Percentiles rank a stretch among this genome's conserved stretches.
Conservation (phyloP, 2,797 vertebrate genomes). For the Pteropus rufus region DNA sequence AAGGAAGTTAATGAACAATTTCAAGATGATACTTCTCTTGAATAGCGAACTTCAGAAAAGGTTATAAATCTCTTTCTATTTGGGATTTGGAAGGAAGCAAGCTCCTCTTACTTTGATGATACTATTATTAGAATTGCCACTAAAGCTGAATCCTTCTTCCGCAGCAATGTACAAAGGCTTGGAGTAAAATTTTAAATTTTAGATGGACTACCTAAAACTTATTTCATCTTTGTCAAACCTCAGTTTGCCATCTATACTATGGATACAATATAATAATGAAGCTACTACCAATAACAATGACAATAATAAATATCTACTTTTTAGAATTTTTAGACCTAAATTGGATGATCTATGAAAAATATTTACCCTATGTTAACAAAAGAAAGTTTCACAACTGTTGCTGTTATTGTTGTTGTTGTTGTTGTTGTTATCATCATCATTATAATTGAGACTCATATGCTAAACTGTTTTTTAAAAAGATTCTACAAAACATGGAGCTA, state of each 20-base stretch:
- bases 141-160: background rate
- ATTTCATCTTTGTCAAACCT: background rate
- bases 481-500: background rate
- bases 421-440: background rate
- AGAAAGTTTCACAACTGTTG: background rate
- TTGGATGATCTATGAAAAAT: background rate
- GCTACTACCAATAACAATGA: background rate
- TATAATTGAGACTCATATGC: background rate
- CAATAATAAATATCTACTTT: background rate
- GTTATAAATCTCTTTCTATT: background rate
- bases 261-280: background rate
- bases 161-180: background rate
- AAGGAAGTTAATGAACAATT: background rate
- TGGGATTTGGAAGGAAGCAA: background rate
- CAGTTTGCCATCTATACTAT: background rate
- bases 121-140: background rate
- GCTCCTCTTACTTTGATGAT: background rate
- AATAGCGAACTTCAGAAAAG: background rate
- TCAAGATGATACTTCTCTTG: background rate
- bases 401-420: background rate
- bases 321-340: background rate
- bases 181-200: constrained; percentile 2
- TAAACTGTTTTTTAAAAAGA: background rate
- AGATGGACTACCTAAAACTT: background rate
- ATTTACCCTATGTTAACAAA: background rate